A percentile compares a stretch with the other conserved stretches of the same genome.
phyloP scores from a whole-genome alignment of 2,797 vertebrate genomes.

The Hydrocynus forskahlii region DNA sequence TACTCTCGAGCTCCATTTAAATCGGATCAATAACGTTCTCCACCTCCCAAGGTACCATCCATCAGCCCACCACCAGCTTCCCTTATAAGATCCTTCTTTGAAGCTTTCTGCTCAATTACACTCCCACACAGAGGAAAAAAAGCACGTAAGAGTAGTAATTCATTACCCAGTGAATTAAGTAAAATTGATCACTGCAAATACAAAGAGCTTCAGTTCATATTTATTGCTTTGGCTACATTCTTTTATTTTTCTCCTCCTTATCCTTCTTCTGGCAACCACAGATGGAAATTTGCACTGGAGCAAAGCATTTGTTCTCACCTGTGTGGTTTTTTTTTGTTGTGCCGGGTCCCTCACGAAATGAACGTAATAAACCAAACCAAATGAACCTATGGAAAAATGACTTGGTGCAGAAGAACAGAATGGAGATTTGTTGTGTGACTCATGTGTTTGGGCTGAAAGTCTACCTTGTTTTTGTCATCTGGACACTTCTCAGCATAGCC shows the following conservation, averaged over 20 bases:
- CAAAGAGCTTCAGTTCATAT: neutral
- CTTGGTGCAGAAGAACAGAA: neutral
- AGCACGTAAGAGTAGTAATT: neutral
- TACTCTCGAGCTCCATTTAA: slow-evolving; percentile 37
- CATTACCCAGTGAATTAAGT: neutral
- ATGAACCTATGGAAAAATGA: neutral
- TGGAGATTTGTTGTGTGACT: neutral
- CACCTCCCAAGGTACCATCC: slow-evolving; percentile 23
- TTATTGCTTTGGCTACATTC: neutral
- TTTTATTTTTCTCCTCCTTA: neutral
- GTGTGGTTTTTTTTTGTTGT: neutral
- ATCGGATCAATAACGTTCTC: slow-evolving; percentile 47
- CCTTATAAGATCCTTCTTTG: slow-evolving; percentile 16
- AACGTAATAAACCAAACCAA: neutral
- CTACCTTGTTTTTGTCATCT: slow-evolving; percentile 22
- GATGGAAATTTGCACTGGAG: neutral
- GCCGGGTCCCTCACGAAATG: neutral
- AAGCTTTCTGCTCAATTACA: slow-evolving; percentile 25
- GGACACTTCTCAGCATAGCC: slow-evolving; percentile 18
- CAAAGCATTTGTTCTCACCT: neutral
- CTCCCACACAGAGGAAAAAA: neutral
- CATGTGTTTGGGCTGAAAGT: slow-evolving; percentile 6
- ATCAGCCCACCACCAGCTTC: slow-evolving; percentile 20
- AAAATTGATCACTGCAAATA: neutral
- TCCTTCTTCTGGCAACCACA: neutral